Percentiles rank a stretch among this genome's conserved stretches.
Conservation (phyloP, 2,113 vertebrate species). For the Strix aluco region DNA sequence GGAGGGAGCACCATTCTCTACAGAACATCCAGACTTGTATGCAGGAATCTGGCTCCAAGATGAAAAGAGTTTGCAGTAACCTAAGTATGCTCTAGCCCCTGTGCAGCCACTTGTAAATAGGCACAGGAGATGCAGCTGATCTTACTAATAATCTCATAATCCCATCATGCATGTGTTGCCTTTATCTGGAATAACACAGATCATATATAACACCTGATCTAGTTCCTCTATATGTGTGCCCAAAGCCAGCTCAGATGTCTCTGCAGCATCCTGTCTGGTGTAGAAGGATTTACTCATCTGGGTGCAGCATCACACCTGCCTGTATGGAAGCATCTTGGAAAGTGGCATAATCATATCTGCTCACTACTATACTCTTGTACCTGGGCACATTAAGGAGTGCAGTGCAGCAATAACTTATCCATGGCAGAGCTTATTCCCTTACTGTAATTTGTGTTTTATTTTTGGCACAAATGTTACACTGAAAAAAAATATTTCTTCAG, state of each 20-base stretch:
- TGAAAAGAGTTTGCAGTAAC: background rate
- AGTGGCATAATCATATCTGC: background rate
- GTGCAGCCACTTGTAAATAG: background rate
- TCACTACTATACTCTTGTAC: background rate
- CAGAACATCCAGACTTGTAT: background rate
- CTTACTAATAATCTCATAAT: background rate
- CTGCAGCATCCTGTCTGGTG: background rate
- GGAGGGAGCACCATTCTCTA: accelerated
- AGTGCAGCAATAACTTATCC: background rate
- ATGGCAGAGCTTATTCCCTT: background rate
- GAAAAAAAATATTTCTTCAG: background rate
- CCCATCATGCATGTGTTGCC: background rate
- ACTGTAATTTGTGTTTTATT: background rate
- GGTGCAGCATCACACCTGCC: background rate
- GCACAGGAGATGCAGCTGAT: background rate
- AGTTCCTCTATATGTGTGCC: background rate
- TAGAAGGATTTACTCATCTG: background rate
- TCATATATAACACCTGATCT: background rate
- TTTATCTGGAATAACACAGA: background rate
- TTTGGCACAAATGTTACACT: background rate
- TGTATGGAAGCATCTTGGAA: background rate
- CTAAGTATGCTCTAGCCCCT: background rate
- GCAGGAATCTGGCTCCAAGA: background rate
- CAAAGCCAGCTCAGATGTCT: background rate
- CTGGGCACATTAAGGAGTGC: background rate